A percentile compares a stretch with the other conserved stretches of the same genome.
Evolutionary conservation across 2,113 vertebrate genomes (phyloP).

Genomic region (Conger conger): DNA sequence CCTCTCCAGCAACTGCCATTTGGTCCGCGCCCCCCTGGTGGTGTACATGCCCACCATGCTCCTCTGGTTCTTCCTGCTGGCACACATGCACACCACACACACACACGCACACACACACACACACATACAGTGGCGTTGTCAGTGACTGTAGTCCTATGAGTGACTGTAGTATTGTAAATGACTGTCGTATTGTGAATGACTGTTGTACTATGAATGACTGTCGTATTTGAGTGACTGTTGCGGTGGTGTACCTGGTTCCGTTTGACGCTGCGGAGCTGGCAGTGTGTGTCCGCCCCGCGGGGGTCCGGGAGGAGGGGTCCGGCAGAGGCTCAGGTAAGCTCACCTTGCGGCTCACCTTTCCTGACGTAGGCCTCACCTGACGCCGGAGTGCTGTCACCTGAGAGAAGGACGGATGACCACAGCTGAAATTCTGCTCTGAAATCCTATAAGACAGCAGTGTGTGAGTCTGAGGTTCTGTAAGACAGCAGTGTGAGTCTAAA

Average conservation of each 20-base stretch:
- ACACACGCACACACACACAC: neutral
- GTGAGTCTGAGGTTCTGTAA: too few species aligned
- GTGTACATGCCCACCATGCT: slow-evolving; percentile 76
- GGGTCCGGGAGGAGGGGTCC: slow-evolving; percentile 73
- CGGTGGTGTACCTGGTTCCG: slow-evolving; percentile 72
- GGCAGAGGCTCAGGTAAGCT: slow-evolving; percentile 75
- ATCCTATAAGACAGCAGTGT: neutral
- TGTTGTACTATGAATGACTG: neutral
- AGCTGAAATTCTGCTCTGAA: neutral
- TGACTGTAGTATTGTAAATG: neutral
- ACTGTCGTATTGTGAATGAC: neutral
- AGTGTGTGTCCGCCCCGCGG: slow-evolving; percentile 78
- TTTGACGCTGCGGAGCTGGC: slow-evolving; percentile 67
- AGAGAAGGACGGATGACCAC: neutral
- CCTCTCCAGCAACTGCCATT: slow-evolving; percentile 92
- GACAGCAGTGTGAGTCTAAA: too few species aligned
- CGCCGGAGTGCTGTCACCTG: slow-evolving; percentile 91
- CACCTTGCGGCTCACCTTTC: slow-evolving; percentile 80
- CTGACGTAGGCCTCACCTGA: slow-evolving; percentile 88
- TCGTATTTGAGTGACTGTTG: neutral
- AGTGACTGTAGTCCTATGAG: neutral
- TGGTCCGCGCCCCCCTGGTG: slow-evolving; percentile 84
- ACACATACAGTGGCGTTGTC: neutral
- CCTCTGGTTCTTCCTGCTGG: slow-evolving; percentile 78
- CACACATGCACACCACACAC: slow-evolving; percentile 9